phyloP scores from a whole-genome alignment of 1,140 invertebrate species.

The Camponotus pennsylvanicus region DNA sequence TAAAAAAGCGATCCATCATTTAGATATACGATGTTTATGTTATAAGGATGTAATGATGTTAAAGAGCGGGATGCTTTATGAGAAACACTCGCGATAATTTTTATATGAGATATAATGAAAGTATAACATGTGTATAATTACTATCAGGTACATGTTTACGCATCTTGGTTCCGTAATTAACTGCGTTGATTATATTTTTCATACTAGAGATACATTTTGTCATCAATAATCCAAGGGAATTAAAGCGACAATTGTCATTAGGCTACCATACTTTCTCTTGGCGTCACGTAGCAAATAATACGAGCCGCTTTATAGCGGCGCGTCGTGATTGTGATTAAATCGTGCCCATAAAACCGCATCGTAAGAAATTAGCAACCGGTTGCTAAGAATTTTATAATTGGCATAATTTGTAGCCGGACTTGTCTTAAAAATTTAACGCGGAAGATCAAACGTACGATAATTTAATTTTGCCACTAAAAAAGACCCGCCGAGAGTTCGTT shows the following conservation, averaged over 20 bases:
- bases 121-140: no score
- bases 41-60: no score
- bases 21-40: no score
- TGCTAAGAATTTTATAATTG: conserved; percentile 39
- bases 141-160: no score
- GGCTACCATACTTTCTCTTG: conserved; percentile 7
- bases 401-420: conserved; percentile 35
- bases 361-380: conserved; percentile 25
- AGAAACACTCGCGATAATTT: no score
- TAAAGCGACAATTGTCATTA: conserved; percentile 35
- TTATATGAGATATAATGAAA: no score
- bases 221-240: conserved; percentile 25
- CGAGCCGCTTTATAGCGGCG: conserved; percentile 4
- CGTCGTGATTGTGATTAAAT: conserved; percentile 28
- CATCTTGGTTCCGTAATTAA: no score
- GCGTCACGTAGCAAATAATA: conserved; percentile 31
- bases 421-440: conserved; percentile 35
- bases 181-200: no score
- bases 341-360: conserved; percentile 35
- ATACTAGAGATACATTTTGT: background rate
- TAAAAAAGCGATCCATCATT: no score
- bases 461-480: conserved; percentile 8
- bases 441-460: conserved; percentile 18
- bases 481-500: background rate
- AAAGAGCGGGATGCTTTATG: no score